phyloP scores from a whole-genome alignment of 2,797 vertebrate species.

The Platalea minor region DNA sequence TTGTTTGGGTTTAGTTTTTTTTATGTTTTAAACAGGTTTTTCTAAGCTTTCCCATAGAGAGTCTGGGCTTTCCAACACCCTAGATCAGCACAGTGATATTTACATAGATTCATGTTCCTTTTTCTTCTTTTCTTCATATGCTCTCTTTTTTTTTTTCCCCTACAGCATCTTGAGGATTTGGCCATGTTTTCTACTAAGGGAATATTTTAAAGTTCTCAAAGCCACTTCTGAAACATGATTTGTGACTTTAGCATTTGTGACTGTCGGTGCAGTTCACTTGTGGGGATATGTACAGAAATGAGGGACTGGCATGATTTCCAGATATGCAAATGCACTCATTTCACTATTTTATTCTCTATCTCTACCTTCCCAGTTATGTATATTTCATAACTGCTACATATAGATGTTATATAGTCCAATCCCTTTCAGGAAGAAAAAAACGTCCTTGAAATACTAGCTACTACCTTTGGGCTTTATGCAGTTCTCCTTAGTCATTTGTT shows the following conservation, averaged over 20 bases:
- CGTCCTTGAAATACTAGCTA: slow-evolving; percentile 37
- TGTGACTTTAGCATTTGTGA: not conserved
- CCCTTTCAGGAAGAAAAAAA: slow-evolving; percentile 2
- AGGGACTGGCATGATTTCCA: not conserved
- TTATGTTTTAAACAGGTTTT: not conserved
- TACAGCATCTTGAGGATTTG: not conserved
- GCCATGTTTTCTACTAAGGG: not conserved
- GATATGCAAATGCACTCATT: not conserved
- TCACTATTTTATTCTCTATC: slow-evolving; percentile 5
- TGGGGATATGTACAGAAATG: not conserved
- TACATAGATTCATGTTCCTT: not conserved
- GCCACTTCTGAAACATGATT: not conserved
- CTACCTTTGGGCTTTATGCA: slow-evolving; percentile 3
- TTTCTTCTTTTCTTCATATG: not conserved
- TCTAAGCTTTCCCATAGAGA: not conserved
- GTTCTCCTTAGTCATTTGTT: slow-evolving; percentile 8
- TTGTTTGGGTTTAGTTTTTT: not conserved
- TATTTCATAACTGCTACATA: slow-evolving; percentile 43
- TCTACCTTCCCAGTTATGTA: not conserved
- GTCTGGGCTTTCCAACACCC: not conserved
- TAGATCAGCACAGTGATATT: not conserved
- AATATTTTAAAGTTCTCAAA: not conserved
- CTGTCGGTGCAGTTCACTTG: not conserved
- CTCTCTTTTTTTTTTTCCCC: not conserved
- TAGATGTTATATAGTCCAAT: slow-evolving; percentile 17